A percentile compares a stretch with the other conserved stretches of the same genome.
phyloP scores from a whole-genome alignment of 2,797 vertebrate species.

The Gallinago stenura region DNA sequence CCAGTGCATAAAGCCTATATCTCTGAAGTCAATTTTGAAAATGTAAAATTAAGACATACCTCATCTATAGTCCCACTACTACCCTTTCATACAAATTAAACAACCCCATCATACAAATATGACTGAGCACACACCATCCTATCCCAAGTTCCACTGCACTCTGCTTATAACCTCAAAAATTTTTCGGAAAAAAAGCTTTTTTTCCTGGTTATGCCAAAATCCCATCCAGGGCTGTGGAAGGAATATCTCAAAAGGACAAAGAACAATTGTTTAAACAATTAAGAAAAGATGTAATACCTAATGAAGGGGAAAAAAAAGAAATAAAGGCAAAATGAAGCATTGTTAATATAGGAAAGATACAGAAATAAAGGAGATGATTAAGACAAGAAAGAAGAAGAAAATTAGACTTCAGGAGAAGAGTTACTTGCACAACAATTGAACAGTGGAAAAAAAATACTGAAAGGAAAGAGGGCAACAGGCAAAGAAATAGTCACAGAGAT shows the following conservation, averaged over 20 bases:
- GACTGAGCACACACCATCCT: neutral
- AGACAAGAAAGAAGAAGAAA: neutral
- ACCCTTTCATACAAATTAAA: neutral
- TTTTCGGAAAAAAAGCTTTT: neutral
- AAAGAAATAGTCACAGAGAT: neutral
- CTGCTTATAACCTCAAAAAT: neutral
- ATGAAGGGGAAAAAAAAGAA: neutral
- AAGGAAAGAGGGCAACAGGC: neutral
- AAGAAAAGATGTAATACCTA: neutral
- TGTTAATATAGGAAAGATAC: neutral
- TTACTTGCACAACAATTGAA: neutral
- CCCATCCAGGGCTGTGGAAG: neutral
- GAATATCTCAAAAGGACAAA: neutral
- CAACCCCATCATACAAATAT: neutral
- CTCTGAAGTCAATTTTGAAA: neutral
- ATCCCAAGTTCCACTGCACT: neutral
- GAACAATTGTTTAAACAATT: neutral
- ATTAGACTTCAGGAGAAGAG: neutral
- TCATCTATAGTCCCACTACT: neutral
- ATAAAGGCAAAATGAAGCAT: neutral
- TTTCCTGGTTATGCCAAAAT: neutral
- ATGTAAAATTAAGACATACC: neutral
- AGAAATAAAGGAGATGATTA: neutral
- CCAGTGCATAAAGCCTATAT: neutral
- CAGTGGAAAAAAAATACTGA: neutral